phyloP scores from a whole-genome alignment of 2,113 vertebrate genomes.

The Upupa epops region DNA sequence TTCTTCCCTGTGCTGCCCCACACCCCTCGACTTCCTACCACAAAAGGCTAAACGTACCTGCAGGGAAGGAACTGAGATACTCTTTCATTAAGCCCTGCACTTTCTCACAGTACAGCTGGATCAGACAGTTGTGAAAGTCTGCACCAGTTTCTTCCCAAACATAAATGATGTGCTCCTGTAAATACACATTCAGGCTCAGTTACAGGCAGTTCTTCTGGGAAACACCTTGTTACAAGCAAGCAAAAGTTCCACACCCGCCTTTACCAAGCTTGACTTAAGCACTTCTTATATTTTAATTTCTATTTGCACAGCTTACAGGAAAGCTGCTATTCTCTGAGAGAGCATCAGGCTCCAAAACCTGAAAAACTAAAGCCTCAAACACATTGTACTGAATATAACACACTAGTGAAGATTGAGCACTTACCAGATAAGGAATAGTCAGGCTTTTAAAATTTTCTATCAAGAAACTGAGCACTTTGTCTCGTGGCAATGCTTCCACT shows the following conservation, averaged over 20 bases:
- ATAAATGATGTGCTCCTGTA: conserved; percentile 89
- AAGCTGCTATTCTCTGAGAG: background rate
- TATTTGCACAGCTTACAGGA: background rate
- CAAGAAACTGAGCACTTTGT: conserved; percentile 89
- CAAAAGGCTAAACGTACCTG: conserved; percentile 75
- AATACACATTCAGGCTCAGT: background rate
- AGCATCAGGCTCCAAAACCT: background rate
- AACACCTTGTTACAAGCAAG: background rate
- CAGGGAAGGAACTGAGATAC: conserved; percentile 87
- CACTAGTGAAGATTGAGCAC: background rate
- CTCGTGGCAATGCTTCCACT: conserved; percentile 90
- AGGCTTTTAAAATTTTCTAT: conserved; percentile 91
- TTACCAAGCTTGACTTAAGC: background rate
- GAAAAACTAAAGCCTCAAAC: background rate
- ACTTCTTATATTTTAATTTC: background rate
- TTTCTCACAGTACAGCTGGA: conserved; percentile 94
- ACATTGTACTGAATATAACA: background rate
- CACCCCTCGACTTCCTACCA: background rate
- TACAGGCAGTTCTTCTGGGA: background rate
- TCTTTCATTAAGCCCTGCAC: conserved; percentile 95
- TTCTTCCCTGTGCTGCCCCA: background rate
- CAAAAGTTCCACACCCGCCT: background rate
- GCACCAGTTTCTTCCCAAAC: conserved; percentile 89
- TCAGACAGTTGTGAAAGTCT: conserved; percentile 93
- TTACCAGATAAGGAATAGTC: conserved; percentile 91